These are phyloP conservation scores for Neuroterus valhalla DNA, from an alignment of 1,140 invertebrate species.

Conservation along the genomic window DNA sequence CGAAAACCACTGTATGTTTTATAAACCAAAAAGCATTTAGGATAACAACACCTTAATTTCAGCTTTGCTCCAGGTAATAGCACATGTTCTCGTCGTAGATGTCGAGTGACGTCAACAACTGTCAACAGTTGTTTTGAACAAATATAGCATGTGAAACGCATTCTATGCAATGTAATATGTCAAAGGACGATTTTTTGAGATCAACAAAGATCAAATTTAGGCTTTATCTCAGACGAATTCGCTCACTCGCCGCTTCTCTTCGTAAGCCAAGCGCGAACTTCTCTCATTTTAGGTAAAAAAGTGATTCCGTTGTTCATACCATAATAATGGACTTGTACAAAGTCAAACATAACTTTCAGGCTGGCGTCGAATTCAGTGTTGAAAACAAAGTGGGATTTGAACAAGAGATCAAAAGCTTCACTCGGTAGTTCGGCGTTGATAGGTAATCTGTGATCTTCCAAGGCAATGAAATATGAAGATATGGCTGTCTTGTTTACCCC, in stretches of 20 bases:
- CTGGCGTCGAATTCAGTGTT: constrained; percentile 28
- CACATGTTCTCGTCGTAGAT: constrained; percentile 10
- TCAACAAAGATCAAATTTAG: background rate
- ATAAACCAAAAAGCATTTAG: background rate
- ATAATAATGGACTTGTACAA: constrained; percentile 35
- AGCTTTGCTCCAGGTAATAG: background rate
- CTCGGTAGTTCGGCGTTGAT: constrained; percentile 22
- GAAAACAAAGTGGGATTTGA: constrained; percentile 38
- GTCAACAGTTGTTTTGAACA: background rate
- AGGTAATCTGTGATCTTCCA: constrained; percentile 28
- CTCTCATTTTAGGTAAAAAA: constrained; percentile 29
- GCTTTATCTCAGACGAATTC: background rate
- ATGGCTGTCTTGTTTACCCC: constrained; percentile 34
- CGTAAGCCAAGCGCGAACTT: constrained; percentile 34
- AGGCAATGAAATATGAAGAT: constrained; percentile 25
- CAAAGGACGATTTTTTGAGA: background rate
- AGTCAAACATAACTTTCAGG: constrained; percentile 22
- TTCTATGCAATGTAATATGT: background rate
- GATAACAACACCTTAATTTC: background rate
- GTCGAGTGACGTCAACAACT: background rate
- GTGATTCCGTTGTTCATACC: constrained; percentile 13
- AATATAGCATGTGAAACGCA: background rate
- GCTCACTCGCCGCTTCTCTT: background rate
- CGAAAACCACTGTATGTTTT: constrained; percentile 8
- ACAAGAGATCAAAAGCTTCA: constrained; percentile 29